Conservation (phyloP, 2,113 vertebrate species). For the Tylochromis polylepis region DNA sequence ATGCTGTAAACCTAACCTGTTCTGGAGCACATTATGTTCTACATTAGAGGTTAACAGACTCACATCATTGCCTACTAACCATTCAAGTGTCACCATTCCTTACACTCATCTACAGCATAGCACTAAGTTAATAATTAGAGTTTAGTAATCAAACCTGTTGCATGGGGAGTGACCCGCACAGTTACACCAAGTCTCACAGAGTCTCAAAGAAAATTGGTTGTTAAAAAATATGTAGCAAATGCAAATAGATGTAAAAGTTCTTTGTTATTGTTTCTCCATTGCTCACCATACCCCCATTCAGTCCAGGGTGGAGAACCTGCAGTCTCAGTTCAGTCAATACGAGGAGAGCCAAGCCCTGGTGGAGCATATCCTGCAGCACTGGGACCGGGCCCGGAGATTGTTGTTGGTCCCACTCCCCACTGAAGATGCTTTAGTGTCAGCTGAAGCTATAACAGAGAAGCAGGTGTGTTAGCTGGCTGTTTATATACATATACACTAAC, state of each 20-base stretch:
- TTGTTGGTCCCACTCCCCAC: slow-evolving; percentile 30
- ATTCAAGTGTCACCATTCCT: not conserved
- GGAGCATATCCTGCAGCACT: slow-evolving; percentile 65
- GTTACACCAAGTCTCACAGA: no score
- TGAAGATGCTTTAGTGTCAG: slow-evolving; percentile 42
- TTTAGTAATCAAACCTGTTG: not conserved
- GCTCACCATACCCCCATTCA: not conserved
- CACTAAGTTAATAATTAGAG: not conserved
- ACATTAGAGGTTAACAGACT: not conserved
- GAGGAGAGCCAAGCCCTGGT: slow-evolving; percentile 71
- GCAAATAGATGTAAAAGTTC: not conserved
- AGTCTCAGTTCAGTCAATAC: slow-evolving; percentile 72
- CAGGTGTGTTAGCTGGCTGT: slow-evolving; percentile 12
- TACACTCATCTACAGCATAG: not conserved
- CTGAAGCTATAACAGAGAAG: slow-evolving; percentile 54
- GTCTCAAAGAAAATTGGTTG: not conserved
- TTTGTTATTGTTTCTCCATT: not conserved
- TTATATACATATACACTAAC: no score
- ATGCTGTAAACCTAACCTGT: not conserved
- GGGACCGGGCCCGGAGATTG: slow-evolving; percentile 77
- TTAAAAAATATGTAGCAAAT: no score
- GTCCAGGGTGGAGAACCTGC: slow-evolving; percentile 59
- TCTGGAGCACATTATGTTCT: not conserved
- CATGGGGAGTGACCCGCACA: not conserved
- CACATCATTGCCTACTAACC: not conserved